Evolutionary conservation across 23 tunicate genomes (phyloP).

Genomic region (Halocynthia roretzi): DNA sequence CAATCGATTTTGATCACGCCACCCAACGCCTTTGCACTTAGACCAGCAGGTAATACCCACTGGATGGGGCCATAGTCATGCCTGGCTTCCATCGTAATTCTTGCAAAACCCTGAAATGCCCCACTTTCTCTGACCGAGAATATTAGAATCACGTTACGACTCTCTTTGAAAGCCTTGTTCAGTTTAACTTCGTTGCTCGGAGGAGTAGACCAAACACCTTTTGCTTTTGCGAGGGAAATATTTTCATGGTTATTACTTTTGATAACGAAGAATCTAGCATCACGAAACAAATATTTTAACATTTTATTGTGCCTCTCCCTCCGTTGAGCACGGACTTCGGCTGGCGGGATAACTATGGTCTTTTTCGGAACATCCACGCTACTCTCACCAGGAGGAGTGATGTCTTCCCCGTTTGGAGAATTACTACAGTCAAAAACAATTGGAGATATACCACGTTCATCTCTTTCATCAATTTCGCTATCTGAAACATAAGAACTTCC

Average conservation of each 20-base stretch:
- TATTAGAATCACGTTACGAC: slow-evolving; percentile 74
- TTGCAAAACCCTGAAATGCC: slow-evolving; percentile 91
- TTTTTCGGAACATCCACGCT: slow-evolving; percentile 60
- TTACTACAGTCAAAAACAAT: slow-evolving; percentile 73
- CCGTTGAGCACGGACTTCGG: slow-evolving; percentile 64
- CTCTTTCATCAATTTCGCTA: background rate
- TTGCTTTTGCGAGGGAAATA: slow-evolving; percentile 75
- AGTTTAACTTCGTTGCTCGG: slow-evolving; percentile 80
- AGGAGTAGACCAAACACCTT: slow-evolving; percentile 90
- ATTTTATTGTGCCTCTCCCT: slow-evolving; percentile 69
- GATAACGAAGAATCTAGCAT: slow-evolving; percentile 78
- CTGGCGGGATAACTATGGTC: slow-evolving; percentile 71
- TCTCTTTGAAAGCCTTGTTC: slow-evolving; percentile 58
- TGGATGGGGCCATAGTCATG: slow-evolving; percentile 65
- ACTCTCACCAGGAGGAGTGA: slow-evolving; percentile 79
- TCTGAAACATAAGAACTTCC: background rate
- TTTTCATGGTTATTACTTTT: slow-evolving; percentile 92
- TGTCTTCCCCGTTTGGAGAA: slow-evolving; percentile 41
- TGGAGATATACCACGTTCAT: slow-evolving; percentile 64
- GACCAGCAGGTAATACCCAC: slow-evolving; percentile 91
- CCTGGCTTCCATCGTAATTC: slow-evolving; percentile 46
- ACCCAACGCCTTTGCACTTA: slow-evolving; percentile 71
- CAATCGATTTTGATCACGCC: slow-evolving; percentile 82
- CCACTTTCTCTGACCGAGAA: slow-evolving; percentile 93
- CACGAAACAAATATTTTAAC: slow-evolving; percentile 84